phyloP scores from a whole-genome alignment of 2,113 vertebrate species.

The Onychorhynchus coronatus region DNA sequence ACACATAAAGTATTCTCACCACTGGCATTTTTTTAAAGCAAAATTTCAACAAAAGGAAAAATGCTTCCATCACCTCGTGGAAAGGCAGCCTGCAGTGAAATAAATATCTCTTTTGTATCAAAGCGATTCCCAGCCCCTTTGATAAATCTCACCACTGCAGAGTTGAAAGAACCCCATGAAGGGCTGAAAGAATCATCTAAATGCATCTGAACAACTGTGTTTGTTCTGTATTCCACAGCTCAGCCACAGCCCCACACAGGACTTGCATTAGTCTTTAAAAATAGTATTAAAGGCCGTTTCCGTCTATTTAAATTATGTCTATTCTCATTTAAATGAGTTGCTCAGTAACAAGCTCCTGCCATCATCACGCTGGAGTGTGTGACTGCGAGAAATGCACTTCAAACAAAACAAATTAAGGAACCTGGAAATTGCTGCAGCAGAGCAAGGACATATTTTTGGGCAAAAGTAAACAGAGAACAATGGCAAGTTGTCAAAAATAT shows the following conservation, averaged over 20 bases:
- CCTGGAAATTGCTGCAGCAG: not conserved
- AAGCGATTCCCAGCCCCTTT: not conserved
- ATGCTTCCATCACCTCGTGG: not conserved
- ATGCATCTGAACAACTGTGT: not conserved
- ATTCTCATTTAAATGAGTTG: slow-evolving; percentile 41
- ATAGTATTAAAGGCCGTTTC: slow-evolving; percentile 1
- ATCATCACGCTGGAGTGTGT: not conserved
- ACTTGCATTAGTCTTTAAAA: slow-evolving; percentile 39
- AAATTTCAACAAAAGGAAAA: not conserved
- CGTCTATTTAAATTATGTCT: slow-evolving; percentile 33
- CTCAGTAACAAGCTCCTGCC: not conserved
- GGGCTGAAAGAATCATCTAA: not conserved
- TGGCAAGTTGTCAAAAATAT: not conserved
- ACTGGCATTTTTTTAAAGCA: not conserved
- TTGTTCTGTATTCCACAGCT: not conserved
- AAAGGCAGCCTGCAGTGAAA: slow-evolving; percentile 1
- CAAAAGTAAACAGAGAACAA: not conserved
- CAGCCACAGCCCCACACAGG: not conserved
- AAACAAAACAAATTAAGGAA: slow-evolving; percentile 26
- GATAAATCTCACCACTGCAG: slow-evolving; percentile 13
- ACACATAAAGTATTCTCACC: not conserved
- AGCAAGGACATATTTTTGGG: not conserved
- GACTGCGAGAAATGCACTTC: not conserved
- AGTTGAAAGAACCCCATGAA: not conserved
- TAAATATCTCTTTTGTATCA: slow-evolving; percentile 37